phyloP scores from a whole-genome alignment of 30 jellyfish, hydroid and myxozoan genomes.

The Morbakka virulenta region DNA sequence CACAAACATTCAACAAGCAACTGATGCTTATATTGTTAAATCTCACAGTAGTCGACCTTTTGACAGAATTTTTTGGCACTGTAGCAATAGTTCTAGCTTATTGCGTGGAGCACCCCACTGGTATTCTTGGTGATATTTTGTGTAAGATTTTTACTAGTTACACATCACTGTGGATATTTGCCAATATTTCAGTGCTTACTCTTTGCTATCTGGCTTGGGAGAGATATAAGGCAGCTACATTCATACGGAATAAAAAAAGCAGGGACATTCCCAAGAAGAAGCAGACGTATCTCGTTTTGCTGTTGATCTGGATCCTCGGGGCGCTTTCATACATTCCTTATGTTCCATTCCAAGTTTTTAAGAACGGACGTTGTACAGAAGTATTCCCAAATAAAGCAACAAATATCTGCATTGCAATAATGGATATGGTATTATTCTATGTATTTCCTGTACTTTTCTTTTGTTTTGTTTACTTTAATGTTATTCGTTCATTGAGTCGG shows the following conservation, averaged over 20 bases:
- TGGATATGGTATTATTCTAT: neutral
- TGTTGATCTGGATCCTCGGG: neutral
- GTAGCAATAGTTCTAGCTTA: conserved; percentile 13
- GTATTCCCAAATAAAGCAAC: neutral
- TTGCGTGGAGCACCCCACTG: conserved; percentile 38
- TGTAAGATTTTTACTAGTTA: conserved; percentile 51
- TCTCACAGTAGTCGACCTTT: conserved; percentile 50
- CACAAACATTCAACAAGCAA: conserved; percentile 24
- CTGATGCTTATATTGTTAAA: conserved; percentile 25
- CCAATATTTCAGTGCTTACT: conserved; percentile 57
- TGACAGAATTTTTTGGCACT: conserved; percentile 54
- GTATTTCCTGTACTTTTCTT: neutral
- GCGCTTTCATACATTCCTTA: neutral
- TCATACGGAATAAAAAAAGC: too few species aligned
- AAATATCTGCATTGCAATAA: neutral
- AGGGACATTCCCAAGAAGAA: too few species aligned
- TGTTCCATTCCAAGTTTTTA: neutral
- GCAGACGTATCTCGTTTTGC: too few species aligned
- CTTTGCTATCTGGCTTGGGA: conserved; percentile 64
- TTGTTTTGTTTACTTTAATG: neutral
- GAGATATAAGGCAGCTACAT: conserved; percentile 61
- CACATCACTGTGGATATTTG: conserved; percentile 50
- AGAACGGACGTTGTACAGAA: neutral
- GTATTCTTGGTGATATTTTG: conserved; percentile 34
- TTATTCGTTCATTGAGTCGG: neutral